Evolutionary conservation across 1,140 invertebrate genomes (phyloP).

Genomic region (Plodia interpunctella): DNA sequence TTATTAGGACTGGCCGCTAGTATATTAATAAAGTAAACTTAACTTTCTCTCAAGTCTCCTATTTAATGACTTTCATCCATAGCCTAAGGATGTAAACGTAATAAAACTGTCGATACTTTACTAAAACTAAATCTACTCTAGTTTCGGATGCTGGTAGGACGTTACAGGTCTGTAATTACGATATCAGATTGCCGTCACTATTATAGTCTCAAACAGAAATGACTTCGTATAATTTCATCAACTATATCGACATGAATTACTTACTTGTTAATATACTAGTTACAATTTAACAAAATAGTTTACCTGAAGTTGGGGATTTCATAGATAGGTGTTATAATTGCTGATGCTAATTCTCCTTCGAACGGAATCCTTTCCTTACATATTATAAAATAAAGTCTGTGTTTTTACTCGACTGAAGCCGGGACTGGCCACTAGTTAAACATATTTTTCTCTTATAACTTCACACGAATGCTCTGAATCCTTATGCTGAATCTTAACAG

Average conservation of each 20-base stretch:
- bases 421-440: too few relatives aligned
- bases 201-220: not conserved
- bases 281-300: too few relatives aligned
- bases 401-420: too few relatives aligned
- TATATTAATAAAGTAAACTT: not conserved
- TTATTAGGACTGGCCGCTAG: not conserved
- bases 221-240: not conserved
- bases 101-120: not conserved
- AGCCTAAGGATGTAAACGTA: not conserved
- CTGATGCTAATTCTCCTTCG: too few relatives aligned
- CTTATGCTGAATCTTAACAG: not conserved
- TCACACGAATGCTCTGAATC: not conserved
- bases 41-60: not conserved
- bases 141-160: not conserved
- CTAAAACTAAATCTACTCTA: not conserved
- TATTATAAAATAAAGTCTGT: too few relatives aligned
- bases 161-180: not conserved
- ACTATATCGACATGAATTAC: not conserved
- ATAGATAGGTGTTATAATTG: too few relatives aligned
- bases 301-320: too few relatives aligned
- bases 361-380: too few relatives aligned
- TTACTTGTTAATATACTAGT: too few relatives aligned
- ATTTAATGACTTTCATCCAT: not conserved
- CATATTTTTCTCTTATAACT: too few relatives aligned
- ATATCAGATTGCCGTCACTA: not conserved